These are phyloP conservation scores for Octodon degus DNA, from an alignment of 2,113 vertebrate species.

Conservation along the genomic window DNA sequence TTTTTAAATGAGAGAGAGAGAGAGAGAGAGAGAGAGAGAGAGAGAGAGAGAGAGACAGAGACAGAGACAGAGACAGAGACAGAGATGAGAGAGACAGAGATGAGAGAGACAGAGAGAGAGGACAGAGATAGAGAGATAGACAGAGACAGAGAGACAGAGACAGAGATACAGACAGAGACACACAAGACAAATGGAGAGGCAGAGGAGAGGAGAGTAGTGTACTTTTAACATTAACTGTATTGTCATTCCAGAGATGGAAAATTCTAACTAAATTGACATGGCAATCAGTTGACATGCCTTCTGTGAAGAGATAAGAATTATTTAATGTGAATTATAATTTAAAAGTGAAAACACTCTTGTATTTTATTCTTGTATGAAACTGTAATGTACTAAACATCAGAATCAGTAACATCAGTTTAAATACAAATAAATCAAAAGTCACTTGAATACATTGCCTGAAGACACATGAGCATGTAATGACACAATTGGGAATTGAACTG, in stretches of 20 bases:
- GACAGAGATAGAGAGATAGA: background rate
- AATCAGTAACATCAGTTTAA: background rate
- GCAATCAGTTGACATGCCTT: background rate
- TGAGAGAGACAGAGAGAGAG: background rate
- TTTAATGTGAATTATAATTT: background rate
- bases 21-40: background rate
- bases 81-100: background rate
- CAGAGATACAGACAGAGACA: no score
- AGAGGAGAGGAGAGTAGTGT: background rate
- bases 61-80: background rate
- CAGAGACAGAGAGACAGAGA: background rate
- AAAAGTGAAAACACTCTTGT: background rate
- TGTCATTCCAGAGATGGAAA: background rate
- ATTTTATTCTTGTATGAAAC: background rate
- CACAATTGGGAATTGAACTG: background rate
- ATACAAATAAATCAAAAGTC: background rate
- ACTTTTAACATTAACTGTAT: background rate
- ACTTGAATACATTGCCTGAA: background rate
- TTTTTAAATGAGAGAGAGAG: background rate
- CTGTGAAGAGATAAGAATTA: background rate
- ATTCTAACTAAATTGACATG: background rate
- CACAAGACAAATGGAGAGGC: no score
- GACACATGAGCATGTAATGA: background rate
- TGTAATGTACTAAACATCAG: background rate
- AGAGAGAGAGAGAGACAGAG: background rate